These are phyloP conservation scores for Agriopis leucophaearia DNA, from an alignment of 2,888 invertebrate genomes.

Conservation along the genomic window DNA sequence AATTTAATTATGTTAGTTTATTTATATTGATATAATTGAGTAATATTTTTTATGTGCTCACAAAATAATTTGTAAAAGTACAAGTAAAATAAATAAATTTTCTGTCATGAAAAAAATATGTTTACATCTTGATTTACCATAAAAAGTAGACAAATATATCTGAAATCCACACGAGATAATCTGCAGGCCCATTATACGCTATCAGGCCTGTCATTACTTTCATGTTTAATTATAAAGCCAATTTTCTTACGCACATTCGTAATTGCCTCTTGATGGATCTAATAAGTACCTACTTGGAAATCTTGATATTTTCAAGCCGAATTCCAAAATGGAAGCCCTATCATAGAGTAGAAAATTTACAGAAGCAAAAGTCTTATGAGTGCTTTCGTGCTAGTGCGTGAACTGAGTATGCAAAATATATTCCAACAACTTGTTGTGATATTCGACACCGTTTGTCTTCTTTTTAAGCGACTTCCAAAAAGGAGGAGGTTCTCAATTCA, in stretches of 20 bases:
- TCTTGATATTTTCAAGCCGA: neutral
- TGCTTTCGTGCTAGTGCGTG: too few relatives aligned
- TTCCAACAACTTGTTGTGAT: too few relatives aligned
- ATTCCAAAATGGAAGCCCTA: constrained; percentile 4
- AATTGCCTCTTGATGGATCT: constrained; percentile 6
- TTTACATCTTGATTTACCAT: too few relatives aligned
- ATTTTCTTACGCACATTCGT: constrained; percentile 6
- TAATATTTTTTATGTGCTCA: too few relatives aligned
- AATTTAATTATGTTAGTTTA: too few relatives aligned
- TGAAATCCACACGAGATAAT: neutral
- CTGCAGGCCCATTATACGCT: neutral
- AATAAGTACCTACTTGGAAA: neutral
- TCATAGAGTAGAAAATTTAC: neutral
- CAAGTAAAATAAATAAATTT: too few relatives aligned
- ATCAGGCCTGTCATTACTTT: neutral
- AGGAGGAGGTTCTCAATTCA: too few relatives aligned
- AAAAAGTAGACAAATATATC: neutral
- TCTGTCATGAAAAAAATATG: too few relatives aligned
- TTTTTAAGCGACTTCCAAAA: too few relatives aligned
- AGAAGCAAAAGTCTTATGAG: neutral
- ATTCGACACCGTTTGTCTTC: too few relatives aligned
- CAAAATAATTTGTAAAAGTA: neutral
- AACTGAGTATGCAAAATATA: too few relatives aligned
- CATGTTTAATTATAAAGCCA: constrained; percentile 6
- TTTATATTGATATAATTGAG: too few relatives aligned